Percentiles rank a stretch among this genome's conserved stretches.
Evolutionary conservation across 2,797 vertebrate genomes (phyloP).

Genomic region (Natrix natrix): DNA sequence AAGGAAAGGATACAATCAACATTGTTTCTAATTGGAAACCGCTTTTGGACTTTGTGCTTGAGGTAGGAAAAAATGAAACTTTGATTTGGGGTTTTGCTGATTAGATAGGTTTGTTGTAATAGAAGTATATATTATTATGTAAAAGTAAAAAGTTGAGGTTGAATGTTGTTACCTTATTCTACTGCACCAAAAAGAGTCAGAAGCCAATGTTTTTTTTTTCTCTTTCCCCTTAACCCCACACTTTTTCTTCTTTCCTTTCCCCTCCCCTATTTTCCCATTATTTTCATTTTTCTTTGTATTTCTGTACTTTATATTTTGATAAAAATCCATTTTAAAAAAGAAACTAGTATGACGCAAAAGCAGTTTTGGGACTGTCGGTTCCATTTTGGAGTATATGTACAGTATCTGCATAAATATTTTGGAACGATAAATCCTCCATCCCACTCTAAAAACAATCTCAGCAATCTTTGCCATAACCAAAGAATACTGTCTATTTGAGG

Average conservation of each 20-base stretch:
- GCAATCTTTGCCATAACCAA: neutral
- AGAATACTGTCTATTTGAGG: neutral
- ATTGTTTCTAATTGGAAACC: neutral
- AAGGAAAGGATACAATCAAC: neutral
- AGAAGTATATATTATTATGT: neutral
- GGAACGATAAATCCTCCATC: neutral
- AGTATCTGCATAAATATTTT: neutral
- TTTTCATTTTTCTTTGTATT: neutral
- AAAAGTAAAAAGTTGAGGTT: neutral
- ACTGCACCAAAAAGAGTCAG: neutral
- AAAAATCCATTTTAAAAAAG: neutral
- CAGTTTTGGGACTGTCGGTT: neutral
- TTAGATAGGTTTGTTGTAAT: neutral
- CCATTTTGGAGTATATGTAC: neutral
- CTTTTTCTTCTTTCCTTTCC: neutral
- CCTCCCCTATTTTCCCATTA: neutral
- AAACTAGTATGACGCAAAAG: neutral
- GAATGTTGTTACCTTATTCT: neutral
- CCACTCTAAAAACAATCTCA: neutral
- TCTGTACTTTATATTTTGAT: neutral
- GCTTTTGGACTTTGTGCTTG: neutral
- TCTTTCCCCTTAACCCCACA: neutral
- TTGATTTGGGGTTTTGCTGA: neutral
- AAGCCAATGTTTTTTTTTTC: neutral
- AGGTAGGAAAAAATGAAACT: neutral